A percentile compares a stretch with the other conserved stretches of the same genome.
phyloP scores from a whole-genome alignment of 2,888 invertebrate species.

The Calameuta pallipes region DNA sequence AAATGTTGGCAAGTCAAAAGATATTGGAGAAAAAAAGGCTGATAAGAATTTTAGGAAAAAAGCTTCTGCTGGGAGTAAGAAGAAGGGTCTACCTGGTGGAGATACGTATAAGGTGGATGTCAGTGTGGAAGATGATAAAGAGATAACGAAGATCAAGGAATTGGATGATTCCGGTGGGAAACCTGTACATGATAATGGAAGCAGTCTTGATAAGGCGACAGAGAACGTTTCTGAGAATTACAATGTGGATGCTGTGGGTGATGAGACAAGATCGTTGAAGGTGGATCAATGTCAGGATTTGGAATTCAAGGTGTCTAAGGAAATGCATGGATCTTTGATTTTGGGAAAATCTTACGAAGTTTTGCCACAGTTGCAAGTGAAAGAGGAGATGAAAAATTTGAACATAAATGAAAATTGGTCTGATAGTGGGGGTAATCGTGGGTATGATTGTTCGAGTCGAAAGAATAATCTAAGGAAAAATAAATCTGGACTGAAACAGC shows the following conservation, averaged over 20 bases:
- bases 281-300: neutral
- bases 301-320: neutral
- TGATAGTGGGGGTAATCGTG: neutral
- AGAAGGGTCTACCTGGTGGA: neutral
- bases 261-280: neutral
- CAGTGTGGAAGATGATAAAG: neutral
- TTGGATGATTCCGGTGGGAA: conserved; percentile 1
- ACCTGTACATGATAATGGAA: neutral
- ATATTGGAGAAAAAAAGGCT: neutral
- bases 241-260: neutral
- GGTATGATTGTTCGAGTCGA: neutral
- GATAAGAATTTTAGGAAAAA: neutral
- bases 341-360: neutral
- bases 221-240: neutral
- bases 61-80: neutral
- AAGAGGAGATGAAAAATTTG: neutral
- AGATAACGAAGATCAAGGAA: conserved; percentile 11
- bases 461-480: neutral
- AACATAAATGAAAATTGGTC: neutral
- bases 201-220: neutral
- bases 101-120: neutral
- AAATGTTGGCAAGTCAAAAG: neutral
- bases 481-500: neutral
- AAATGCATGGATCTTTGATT: neutral
- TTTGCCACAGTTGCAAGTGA: neutral